These are phyloP conservation scores for Erethizon dorsatum DNA, from an alignment of 2,797 vertebrate genomes.

Conservation along the genomic window DNA sequence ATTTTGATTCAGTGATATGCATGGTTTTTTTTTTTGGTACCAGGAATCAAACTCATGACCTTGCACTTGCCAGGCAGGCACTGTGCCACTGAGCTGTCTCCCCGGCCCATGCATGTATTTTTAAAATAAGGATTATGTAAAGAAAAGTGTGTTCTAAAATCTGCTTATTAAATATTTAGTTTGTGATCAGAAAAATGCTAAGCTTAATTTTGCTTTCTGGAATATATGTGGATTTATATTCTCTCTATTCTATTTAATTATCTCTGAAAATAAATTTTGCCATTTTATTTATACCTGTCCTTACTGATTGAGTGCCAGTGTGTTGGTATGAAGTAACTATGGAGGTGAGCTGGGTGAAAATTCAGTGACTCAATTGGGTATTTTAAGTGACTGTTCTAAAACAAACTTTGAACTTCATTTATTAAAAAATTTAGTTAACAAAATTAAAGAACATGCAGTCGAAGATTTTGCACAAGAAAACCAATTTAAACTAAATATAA, in stretches of 20 bases:
- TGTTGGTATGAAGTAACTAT: not conserved
- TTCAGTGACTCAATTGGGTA: slow-evolving; percentile 38
- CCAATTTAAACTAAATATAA: slow-evolving; percentile 47
- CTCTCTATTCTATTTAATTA: slow-evolving; percentile 23
- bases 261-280: slow-evolving; percentile 52
- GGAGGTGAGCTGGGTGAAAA: slow-evolving; percentile 34
- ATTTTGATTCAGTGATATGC: slow-evolving; percentile 50
- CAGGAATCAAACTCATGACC: no score
- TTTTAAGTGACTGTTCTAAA: slow-evolving; percentile 63
- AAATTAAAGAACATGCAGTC: not conserved
- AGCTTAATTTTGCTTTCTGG: slow-evolving; percentile 61
- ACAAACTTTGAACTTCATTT: not conserved
- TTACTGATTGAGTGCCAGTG: not conserved
- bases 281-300: slow-evolving; percentile 25
- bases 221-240: slow-evolving; percentile 27
- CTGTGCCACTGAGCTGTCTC: no score
- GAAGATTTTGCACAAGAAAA: slow-evolving; percentile 54
- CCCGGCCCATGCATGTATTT: not conserved
- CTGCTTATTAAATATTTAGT: slow-evolving; percentile 61
- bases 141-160: slow-evolving; percentile 58
- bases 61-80: no score
- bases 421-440: slow-evolving; percentile 56
- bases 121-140: slow-evolving; percentile 10
- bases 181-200: slow-evolving; percentile 61
- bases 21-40: no score